Base-by-base conservation (phyloP, 2,113 vertebrate genomes). In the Pimephales promelas region DNA sequence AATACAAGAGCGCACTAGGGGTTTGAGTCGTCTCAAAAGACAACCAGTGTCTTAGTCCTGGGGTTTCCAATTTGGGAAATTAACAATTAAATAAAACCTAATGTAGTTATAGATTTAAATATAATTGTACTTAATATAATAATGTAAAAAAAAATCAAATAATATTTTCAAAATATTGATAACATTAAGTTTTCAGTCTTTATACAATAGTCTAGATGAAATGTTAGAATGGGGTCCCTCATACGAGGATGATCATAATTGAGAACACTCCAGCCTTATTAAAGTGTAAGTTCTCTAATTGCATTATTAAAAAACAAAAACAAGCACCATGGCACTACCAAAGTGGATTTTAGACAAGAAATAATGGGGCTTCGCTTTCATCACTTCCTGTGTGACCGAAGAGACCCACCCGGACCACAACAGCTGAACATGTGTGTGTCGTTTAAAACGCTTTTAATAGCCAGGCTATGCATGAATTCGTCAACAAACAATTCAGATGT, bases 341-440 rank as follows among this genome's bases (percentile, higher is more conserved):
- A 10, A 40, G 34, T 62, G 34, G 22, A 6, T 26, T 22, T 26
- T 16, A 45, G 57, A 16, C 26, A 10, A 20, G 14, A 24, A 5
- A 28, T 61, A 52, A 18, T 2, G 26, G 3, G 8, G 14, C 6
- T 24, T 24, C 22, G 36, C 8, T 61, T 24, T 78, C 56, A 45
- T 45, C 31, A 62, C 57, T 79, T 79, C 10, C 59, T 34, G 43
- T 66, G 26, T 10, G 24, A 34, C 22, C 14, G 26, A 20, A 4
- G 43, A 72, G 52, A 31, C 18, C 59, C 76, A 45, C 22, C 14
- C 72, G 28, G 71, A 62, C 16, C 59, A 79, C 59, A 79, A 64
- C 77, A 79, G 77, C 59, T 66, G 57, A 28, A 3, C 36, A 34
- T n/a, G n/a, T 54, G 54, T n/a, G 18, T 77, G 52, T 47, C 9